Conservation (phyloP, 53 echinoderm and acorn worm genomes). For the Henricia sp. region DNA sequence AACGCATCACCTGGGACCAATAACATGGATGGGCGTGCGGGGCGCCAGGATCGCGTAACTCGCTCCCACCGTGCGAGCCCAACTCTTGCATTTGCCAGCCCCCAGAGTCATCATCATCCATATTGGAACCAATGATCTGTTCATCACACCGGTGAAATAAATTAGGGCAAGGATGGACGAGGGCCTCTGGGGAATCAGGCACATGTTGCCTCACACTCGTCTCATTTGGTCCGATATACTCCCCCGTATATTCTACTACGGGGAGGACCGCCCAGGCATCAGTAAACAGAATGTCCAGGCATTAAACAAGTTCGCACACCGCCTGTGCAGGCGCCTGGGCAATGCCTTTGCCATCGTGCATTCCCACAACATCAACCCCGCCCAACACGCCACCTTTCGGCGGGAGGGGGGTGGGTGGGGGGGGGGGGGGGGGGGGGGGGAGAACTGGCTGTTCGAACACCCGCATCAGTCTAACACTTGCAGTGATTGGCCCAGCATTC, state of each 20-base stretch:
- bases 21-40: background rate
- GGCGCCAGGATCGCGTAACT: background rate
- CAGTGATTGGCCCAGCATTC: too few species aligned
- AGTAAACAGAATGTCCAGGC: background rate
- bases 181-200: background rate
- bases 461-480: too few species aligned
- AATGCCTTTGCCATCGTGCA: background rate
- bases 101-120: background rate
- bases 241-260: background rate
- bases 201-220: background rate
- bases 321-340: background rate
- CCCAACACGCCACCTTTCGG: background rate
- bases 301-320: background rate
- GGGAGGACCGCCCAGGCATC: background rate
- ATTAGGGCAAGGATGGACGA: background rate
- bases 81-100: background rate
- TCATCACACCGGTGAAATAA: background rate
- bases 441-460: too few species aligned
- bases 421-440: too few species aligned
- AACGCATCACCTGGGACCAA: background rate
- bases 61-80: background rate
- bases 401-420: too few species aligned
- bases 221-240: slow-evolving; percentile 23
- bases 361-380: background rate
- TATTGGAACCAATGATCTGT: slow-evolving; percentile 5